phyloP scores from a whole-genome alignment of 1,140 invertebrate species.

The Leucophenga varia region DNA sequence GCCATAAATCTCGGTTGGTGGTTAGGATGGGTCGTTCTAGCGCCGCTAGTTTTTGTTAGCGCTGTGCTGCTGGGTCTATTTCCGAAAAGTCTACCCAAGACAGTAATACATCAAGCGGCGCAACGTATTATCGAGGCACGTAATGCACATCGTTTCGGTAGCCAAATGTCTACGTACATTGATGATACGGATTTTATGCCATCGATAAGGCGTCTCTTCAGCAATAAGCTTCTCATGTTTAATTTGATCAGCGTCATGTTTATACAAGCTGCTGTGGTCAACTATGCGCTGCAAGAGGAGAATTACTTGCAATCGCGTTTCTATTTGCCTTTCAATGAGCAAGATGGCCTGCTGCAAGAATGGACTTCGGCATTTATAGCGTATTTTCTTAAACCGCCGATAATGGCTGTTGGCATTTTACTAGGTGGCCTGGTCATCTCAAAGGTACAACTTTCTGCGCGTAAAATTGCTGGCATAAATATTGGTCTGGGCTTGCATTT shows the following conservation, averaged over 20 bases:
- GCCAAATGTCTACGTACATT: slow-evolving; percentile 41
- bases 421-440: slow-evolving; percentile 65
- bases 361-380: slow-evolving; percentile 58
- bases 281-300: slow-evolving; percentile 62
- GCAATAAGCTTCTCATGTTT: slow-evolving; percentile 63
- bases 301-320: slow-evolving; percentile 63
- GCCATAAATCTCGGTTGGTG: slow-evolving; percentile 48
- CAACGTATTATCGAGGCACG: slow-evolving; percentile 53
- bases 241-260: slow-evolving; percentile 63
- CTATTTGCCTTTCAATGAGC: slow-evolving; percentile 61
- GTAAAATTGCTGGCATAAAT: slow-evolving; percentile 57
- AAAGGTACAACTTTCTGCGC: slow-evolving; percentile 59
- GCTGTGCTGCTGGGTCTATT: slow-evolving; percentile 62
- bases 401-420: slow-evolving; percentile 64
- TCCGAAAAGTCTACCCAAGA: slow-evolving; percentile 61
- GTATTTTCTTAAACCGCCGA: slow-evolving; percentile 64
- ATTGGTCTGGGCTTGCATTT: slow-evolving; percentile 53
- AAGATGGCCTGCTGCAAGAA: slow-evolving; percentile 62
- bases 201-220: slow-evolving; percentile 62
- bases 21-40: slow-evolving; percentile 66
- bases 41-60: slow-evolving; percentile 59
- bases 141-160: slow-evolving; percentile 33
- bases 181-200: slow-evolving; percentile 58
- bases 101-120: slow-evolving; percentile 62
- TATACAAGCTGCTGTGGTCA: slow-evolving; percentile 61